Evolutionary conservation across 2,113 vertebrate species (phyloP), one percentile per base, ranked within the genome.

Genomic region (Centropristis striata): DNA sequence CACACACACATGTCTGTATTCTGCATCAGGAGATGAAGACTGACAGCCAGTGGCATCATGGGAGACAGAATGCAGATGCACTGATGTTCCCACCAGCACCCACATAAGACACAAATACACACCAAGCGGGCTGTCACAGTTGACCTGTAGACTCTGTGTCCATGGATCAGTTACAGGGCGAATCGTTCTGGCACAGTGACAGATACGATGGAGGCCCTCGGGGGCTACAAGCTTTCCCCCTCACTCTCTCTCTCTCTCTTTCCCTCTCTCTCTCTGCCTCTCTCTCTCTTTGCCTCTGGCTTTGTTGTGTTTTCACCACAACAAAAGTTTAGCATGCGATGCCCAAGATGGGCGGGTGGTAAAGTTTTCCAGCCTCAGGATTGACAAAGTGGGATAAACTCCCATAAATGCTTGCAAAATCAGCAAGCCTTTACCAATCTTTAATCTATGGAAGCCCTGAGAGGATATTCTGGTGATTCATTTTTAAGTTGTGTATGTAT

Each of bases 141-240:
- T 92, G 92, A 93, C 88, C 89, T 83, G 90, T 20, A 51, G 74
- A 87, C 78, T 82, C 50, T 23, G 64, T 55, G 80, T 84, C 87
- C 86, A 78, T 18, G 84, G 86, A 91, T 91, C 87, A 86, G 76
- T 90, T 88, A 81, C 86, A 82, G 90, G 83, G 90, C 70, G 36
- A 83, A 66, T 81, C 4, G 36, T 41, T 88, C 59, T 73, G 88
- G 53, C 85, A 57, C 66, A 44, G 75, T 91, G 90, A 90, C 88
- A 89, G 90, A 83, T 55, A 80, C 80, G 75, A 82, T 53, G 1
- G 23, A 57, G 63, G 72, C 77, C 87, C 85, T 71, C 37, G 0
- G 63, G 86, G 85, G 65, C 64, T 51, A 86, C 86, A 87, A 69
- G 66, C 87, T 57, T n/a, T 2, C 21, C 20, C 64, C 53, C 73